Conservation (phyloP, 2,888 invertebrate species). For the Thecophora atra region DNA sequence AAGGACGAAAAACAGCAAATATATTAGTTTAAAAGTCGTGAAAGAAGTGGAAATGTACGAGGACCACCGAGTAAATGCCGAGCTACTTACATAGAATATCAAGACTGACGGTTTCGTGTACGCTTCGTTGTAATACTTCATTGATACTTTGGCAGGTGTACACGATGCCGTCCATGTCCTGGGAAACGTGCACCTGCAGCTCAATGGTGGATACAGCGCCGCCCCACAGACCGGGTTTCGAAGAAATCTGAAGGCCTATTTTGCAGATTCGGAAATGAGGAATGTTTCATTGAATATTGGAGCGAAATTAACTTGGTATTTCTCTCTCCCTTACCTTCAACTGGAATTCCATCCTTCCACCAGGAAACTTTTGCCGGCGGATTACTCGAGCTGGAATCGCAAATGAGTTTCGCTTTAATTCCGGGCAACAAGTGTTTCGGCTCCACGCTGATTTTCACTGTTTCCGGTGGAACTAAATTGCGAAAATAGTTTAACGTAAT, state of each 20-base stretch:
- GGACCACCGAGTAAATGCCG: not conserved
- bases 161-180: constrained; percentile 61
- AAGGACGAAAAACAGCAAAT: not conserved
- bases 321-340: constrained; percentile 50
- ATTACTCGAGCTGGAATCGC: constrained; percentile 62
- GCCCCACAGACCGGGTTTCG: constrained; percentile 61
- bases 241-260: constrained; percentile 55
- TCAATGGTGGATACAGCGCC: constrained; percentile 61
- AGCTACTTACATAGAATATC: constrained; percentile 60
- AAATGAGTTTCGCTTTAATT: constrained; percentile 59
- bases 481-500: not conserved
- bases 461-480: constrained; percentile 58
- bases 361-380: constrained; percentile 62
- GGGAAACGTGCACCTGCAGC: constrained; percentile 60
- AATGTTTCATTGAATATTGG: not conserved
- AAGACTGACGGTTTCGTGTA: constrained; percentile 60
- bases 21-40: constrained; percentile 21
- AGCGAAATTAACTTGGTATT: not conserved
- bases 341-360: constrained; percentile 64
- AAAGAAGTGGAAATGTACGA: not conserved
- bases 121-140: constrained; percentile 61
- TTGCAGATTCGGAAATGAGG: not conserved
- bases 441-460: constrained; percentile 59
- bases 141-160: constrained; percentile 64
- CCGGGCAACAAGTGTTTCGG: constrained; percentile 61